Evolutionary conservation across 2,113 vertebrate species (phyloP).

Genomic region (Ceyx cyanopectus): DNA sequence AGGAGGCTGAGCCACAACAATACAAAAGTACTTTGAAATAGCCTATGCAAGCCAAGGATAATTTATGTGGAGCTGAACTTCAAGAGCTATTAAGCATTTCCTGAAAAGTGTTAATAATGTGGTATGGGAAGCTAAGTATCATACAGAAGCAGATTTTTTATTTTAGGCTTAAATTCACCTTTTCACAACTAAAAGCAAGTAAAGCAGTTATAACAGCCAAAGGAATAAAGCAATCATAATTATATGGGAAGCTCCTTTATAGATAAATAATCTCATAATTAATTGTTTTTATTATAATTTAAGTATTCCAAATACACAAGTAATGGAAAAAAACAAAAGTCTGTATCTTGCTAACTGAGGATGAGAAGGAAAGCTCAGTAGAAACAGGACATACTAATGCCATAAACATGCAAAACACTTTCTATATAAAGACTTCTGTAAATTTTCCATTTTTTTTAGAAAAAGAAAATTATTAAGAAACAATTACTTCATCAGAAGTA

Average conservation of each 20-base stretch:
- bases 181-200: background rate
- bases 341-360: background rate
- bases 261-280: background rate
- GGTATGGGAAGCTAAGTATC: background rate
- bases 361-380: background rate
- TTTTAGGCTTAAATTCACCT: background rate
- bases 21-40: constrained; percentile 3
- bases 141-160: background rate
- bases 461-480: background rate
- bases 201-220: background rate
- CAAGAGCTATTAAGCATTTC: background rate
- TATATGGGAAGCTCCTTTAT: background rate
- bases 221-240: background rate
- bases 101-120: background rate
- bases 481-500: background rate
- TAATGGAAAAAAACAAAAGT: background rate
- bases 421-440: background rate
- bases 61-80: background rate
- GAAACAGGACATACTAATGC: background rate
- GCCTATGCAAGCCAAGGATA: background rate
- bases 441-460: background rate
- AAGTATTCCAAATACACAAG: background rate
- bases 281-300: background rate
- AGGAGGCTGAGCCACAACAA: background rate
- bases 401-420: background rate